Evolutionary conservation across 2,113 vertebrate genomes (phyloP), one percentile per base, ranked within the genome.

Genomic region (Potamarius usumacintae): DNA sequence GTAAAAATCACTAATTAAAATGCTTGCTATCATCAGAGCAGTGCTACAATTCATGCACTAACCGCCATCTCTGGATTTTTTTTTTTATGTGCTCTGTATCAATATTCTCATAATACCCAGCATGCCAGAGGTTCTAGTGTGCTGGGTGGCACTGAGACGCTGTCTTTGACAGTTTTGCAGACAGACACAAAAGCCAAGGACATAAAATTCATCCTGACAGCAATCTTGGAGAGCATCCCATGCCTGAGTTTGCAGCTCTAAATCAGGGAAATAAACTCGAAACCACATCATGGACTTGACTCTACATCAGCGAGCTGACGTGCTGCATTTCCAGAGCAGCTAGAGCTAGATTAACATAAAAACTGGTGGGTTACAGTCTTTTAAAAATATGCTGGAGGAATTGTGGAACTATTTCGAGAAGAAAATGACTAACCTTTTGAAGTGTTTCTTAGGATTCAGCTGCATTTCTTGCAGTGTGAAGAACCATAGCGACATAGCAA

Each of bases 101-200:
- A 96, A 97, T 97, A 97, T 97, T 96, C 96, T 96, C 96, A 96
- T 97, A 97, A 97, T 97, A 96, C 94, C 94, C 95, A 95, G 94
- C 93, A 94, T 96, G 95, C 95, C 95, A 97, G 96, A 94, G 95
- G 96, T 96, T 92, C 94, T 96, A 94, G 94, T 94, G 92, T 87
- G 91, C 94, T 93, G 94, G 94, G 96, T 96, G 94, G 92, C 84
- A 90, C 93, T 96, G 96, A 96, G 95, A 90, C 11, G 92, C 96
- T 95, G 94, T 96, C 42, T 42, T 42, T 42, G 95, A 96, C 95
- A 96, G 95, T 92, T 93, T 95, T 95, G 92, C 89, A 93, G 93
- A 95, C 93, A 90, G 91, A 94, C 90, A 93, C 91, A 94, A 95
- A 96, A 95, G 94, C 93, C 92, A 95, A 96, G 95, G 94, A 96